Evolutionary conservation across 2,113 vertebrate genomes (phyloP).

Genomic region (Epinephelus cyanopodus): DNA sequence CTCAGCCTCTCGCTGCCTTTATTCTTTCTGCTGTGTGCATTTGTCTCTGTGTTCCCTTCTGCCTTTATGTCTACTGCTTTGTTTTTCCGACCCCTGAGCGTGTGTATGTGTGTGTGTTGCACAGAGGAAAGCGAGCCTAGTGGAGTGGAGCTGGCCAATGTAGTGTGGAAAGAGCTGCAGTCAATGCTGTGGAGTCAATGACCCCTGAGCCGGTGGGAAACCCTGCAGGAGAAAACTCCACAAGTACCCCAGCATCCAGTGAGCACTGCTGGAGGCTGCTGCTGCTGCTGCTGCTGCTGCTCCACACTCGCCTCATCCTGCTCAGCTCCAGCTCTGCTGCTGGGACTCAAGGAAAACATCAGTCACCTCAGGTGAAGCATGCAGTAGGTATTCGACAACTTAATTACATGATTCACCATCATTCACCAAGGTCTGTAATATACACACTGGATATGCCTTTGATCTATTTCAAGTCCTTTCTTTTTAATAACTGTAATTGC

Average conservation of each 20-base stretch:
- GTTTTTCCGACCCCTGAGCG: not conserved
- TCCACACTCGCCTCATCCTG: constrained; percentile 34
- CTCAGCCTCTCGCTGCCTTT: constrained; percentile 12
- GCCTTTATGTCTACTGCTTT: constrained; percentile 16
- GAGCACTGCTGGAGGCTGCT: constrained; percentile 52
- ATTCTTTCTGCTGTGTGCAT: constrained; percentile 9
- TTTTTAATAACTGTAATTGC: too few relatives aligned
- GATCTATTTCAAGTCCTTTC: too few relatives aligned
- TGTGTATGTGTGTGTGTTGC: constrained; percentile 12
- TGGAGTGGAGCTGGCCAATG: constrained; percentile 69
- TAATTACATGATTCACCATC: not conserved
- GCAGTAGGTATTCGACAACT: not conserved
- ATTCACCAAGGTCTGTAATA: too few relatives aligned
- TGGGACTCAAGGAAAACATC: not conserved
- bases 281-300: constrained; percentile 5
- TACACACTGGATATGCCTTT: too few relatives aligned
- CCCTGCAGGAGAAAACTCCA: constrained; percentile 59
- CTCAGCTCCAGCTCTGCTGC: constrained; percentile 37
- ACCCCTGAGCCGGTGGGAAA: constrained; percentile 68
- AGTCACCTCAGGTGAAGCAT: constrained; percentile 7
- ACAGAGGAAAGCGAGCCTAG: constrained; percentile 31
- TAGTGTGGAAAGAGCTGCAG: constrained; percentile 76
- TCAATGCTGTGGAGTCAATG: constrained; percentile 83
- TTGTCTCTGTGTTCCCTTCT: not conserved
- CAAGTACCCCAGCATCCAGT: constrained; percentile 35